phyloP scores from a whole-genome alignment of 2,888 invertebrate genomes.

The Melieria omissa region DNA sequence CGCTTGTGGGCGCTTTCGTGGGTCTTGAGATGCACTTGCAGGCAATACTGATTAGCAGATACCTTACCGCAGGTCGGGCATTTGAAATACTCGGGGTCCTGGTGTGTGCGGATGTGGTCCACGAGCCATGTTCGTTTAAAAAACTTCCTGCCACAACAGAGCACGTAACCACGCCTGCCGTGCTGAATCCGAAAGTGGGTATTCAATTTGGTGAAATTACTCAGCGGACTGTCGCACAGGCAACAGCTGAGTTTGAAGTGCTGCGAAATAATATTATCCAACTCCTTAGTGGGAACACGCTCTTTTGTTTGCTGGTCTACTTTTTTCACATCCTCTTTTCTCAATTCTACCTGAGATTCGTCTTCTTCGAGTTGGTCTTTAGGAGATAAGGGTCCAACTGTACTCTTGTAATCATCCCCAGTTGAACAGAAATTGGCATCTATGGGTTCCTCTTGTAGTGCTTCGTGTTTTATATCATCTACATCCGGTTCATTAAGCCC shows the following conservation, averaged over 20 bases:
- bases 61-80: slow-evolving; percentile 57
- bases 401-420: background rate
- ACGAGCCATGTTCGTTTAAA: slow-evolving; percentile 57
- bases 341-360: background rate
- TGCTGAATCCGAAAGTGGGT: slow-evolving; percentile 38
- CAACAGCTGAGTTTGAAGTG: slow-evolving; percentile 60
- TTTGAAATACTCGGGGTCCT: slow-evolving; percentile 62
- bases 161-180: slow-evolving; percentile 56
- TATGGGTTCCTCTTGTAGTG: background rate
- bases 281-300: slow-evolving; percentile 41
- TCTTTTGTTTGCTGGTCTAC: no score
- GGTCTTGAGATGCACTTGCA: slow-evolving; percentile 56
- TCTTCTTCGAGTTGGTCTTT: background rate
- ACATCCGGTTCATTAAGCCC: no score
- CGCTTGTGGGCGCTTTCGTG: slow-evolving; percentile 53
- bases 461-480: background rate
- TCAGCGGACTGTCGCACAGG: slow-evolving; percentile 52
- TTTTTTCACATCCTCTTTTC: background rate
- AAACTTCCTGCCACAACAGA: slow-evolving; percentile 62
- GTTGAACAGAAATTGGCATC: background rate
- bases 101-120: slow-evolving; percentile 61
- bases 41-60: slow-evolving; percentile 54
- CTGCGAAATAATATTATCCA: slow-evolving; percentile 53
- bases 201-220: slow-evolving; percentile 36
- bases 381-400: background rate